These are phyloP conservation scores for Drosophila cognata DNA, from an alignment of 2,888 invertebrate species.

Conservation along the genomic window DNA sequence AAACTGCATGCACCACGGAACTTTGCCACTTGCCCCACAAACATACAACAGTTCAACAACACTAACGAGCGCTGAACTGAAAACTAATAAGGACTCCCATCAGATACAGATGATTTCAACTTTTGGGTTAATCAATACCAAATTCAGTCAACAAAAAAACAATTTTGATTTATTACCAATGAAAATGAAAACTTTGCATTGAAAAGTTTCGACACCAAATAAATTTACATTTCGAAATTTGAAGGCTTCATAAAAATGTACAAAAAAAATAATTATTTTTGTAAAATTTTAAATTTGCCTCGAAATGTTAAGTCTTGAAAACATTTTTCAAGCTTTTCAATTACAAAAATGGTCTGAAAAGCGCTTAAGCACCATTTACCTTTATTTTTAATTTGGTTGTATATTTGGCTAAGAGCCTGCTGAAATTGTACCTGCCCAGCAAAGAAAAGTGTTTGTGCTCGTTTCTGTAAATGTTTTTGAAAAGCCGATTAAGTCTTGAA, in stretches of 20 bases:
- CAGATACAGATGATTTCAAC: conserved; percentile 25
- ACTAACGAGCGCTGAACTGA: conserved; percentile 22
- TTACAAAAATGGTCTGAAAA: not conserved
- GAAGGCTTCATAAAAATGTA: not conserved
- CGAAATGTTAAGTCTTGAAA: not conserved
- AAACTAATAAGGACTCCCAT: conserved; percentile 24
- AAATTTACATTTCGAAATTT: not conserved
- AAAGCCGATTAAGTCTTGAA: conserved; percentile 32
- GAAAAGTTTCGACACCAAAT: not conserved
- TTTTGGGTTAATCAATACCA: not conserved
- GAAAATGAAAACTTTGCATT: not conserved
- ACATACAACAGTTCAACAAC: not conserved
- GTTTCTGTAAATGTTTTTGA: conserved; percentile 14
- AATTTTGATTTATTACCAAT: not conserved
- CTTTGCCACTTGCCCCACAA: conserved; percentile 16
- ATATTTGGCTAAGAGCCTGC: not conserved
- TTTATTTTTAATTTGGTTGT: not conserved
- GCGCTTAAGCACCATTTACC: not conserved
- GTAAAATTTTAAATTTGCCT: not conserved
- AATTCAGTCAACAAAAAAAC: not conserved
- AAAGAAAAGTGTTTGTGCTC: not conserved
- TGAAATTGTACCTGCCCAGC: not conserved
- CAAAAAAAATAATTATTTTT: not conserved
- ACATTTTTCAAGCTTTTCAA: not conserved
- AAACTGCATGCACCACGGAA: conserved; percentile 41